phyloP scores from a whole-genome alignment of 2,113 vertebrate species.

The Aythya baeri region DNA sequence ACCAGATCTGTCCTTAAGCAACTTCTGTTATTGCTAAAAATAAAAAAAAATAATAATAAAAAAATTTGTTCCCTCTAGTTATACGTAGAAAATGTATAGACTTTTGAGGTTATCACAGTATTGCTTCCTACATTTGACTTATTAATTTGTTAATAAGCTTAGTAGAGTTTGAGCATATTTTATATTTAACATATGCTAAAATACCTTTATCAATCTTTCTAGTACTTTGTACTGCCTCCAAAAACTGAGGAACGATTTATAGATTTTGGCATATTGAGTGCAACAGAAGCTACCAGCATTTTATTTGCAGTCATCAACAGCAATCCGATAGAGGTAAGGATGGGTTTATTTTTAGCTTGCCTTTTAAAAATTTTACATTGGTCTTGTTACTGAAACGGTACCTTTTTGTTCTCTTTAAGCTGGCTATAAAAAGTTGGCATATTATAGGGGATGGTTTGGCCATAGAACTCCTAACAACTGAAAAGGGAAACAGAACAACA shows the following conservation, averaged over 20 bases:
- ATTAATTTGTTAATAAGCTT: background rate
- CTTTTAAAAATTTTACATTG: background rate
- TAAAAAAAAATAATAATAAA: background rate
- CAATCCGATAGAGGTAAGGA: constrained; percentile 95
- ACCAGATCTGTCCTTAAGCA: background rate
- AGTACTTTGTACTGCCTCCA: constrained; percentile 91
- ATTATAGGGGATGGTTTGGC: constrained; percentile 94
- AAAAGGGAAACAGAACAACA: constrained; percentile 89
- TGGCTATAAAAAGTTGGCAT: constrained; percentile 95
- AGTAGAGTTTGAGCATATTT: background rate
- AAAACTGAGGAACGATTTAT: constrained; percentile 88
- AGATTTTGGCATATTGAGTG: constrained; percentile 95
- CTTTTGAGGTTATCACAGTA: background rate
- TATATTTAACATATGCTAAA: background rate
- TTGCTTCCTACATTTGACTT: background rate
- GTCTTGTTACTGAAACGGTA: constrained; percentile 23
- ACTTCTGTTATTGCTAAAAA: background rate
- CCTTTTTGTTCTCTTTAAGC: constrained; percentile 80
- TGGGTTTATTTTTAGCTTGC: constrained; percentile 19
- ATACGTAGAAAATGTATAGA: background rate
- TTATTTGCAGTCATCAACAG: constrained; percentile 94
- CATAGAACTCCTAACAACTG: constrained; percentile 90
- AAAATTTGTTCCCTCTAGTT: background rate
- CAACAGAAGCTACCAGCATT: constrained; percentile 90
- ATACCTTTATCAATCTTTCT: constrained; percentile 41